A percentile compares a stretch with the other conserved stretches of the same genome.
These are phyloP conservation scores for Coreius guichenoti DNA, from an alignment of 2,797 vertebrate species.

Conservation along the genomic window DNA sequence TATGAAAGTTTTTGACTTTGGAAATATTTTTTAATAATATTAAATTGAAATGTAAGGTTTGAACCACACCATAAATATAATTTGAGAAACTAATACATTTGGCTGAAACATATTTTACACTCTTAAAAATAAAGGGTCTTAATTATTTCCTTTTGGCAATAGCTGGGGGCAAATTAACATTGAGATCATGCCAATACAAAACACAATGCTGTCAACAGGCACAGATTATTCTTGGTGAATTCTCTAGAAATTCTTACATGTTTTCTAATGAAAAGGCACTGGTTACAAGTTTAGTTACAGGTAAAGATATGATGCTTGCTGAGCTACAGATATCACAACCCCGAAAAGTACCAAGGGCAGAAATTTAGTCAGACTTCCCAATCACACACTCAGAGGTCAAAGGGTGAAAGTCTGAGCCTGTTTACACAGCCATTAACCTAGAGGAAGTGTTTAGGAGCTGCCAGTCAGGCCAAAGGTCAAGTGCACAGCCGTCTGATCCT, in stretches of 20 bases:
- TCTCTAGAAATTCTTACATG: background rate
- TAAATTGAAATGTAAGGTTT: background rate
- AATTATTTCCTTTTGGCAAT: background rate
- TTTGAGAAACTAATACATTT: background rate
- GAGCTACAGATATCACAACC: background rate
- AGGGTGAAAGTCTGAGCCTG: background rate
- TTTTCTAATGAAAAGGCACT: background rate
- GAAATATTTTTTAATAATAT: background rate
- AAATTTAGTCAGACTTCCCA: background rate
- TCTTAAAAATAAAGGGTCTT: too few relatives aligned
- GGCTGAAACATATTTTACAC: background rate
- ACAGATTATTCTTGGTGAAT: background rate
- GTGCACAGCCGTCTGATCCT: background rate
- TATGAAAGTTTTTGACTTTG: background rate
- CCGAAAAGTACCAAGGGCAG: background rate
- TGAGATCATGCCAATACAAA: background rate
- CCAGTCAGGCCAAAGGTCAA: conserved; percentile 13
- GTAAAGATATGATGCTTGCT: background rate
- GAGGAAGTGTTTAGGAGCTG: background rate
- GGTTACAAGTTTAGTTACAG: background rate
- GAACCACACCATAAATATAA: background rate
- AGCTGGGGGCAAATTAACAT: background rate
- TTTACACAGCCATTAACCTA: conserved; percentile 13
- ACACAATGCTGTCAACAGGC: background rate
- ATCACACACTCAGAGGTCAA: conserved; percentile 7